Conservation (phyloP, 2,797 vertebrate genomes). For the Acanthiza pusilla region DNA sequence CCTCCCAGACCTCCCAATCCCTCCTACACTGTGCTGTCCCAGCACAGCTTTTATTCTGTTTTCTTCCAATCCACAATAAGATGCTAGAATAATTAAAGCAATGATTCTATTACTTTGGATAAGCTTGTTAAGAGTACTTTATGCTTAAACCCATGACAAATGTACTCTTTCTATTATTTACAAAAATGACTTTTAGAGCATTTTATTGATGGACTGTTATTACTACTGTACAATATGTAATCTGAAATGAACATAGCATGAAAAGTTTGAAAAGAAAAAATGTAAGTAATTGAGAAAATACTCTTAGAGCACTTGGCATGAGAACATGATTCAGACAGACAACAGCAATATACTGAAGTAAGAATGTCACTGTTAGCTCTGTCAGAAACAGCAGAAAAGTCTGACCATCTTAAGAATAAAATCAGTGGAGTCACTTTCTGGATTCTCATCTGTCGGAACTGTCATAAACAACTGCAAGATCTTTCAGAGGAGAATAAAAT, state of each 20-base stretch:
- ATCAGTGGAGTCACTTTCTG: not conserved
- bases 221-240: not conserved
- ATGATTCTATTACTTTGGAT: not conserved
- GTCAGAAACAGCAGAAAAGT: not conserved
- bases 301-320: not conserved
- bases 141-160: not conserved
- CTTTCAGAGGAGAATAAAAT: not conserved
- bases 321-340: not conserved
- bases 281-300: not conserved
- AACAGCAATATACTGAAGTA: not conserved
- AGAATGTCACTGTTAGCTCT: not conserved
- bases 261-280: not conserved
- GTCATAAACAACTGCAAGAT: not conserved
- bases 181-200: not conserved
- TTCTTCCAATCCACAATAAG: not conserved
- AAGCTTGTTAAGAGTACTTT: slow-evolving; percentile 17
- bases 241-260: not conserved
- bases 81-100: slow-evolving; percentile 9
- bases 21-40: not conserved
- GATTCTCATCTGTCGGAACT: not conserved
- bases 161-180: not conserved
- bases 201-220: not conserved
- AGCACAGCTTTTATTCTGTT: not conserved
- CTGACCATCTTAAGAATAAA: not conserved
- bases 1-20: not conserved